phyloP scores from a whole-genome alignment of 2,797 vertebrate genomes.

The Macroramphosus scolopax region DNA sequence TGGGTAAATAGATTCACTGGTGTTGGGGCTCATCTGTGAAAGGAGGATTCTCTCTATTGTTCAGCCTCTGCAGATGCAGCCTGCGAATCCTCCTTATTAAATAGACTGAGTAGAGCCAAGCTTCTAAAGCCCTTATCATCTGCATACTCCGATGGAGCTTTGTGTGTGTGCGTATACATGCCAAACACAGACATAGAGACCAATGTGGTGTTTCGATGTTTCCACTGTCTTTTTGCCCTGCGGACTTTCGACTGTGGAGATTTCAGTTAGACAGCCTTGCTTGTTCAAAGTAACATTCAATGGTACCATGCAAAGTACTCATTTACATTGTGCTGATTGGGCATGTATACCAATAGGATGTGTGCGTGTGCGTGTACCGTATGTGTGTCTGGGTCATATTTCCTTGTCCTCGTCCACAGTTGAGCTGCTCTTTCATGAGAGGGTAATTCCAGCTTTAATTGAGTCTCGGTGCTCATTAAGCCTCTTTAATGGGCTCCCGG shows the following conservation, averaged over 20 bases:
- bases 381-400: conserved; percentile 59
- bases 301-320: conserved; percentile 28
- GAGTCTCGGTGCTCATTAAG: conserved; percentile 78
- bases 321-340: conserved; percentile 50
- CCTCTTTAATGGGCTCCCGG: conserved; percentile 75
- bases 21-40: conserved; percentile 64
- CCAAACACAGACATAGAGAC: conserved; percentile 20
- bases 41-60: conserved; percentile 61
- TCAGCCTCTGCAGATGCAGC: conserved; percentile 53
- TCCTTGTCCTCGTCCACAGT: conserved; percentile 68
- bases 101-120: conserved; percentile 64
- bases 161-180: conserved; percentile 1
- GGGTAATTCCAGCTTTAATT: conserved; percentile 80
- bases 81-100: conserved; percentile 72
- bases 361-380: conserved; percentile 16
- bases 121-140: conserved; percentile 72
- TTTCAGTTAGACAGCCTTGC: conserved; percentile 29
- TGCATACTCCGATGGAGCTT: conserved; percentile 49
- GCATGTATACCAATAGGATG: conserved; percentile 31
- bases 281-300: conserved; percentile 29
- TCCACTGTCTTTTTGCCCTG: conserved; percentile 46
- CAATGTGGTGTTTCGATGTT: conserved; percentile 48
- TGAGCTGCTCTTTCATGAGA: conserved; percentile 77
- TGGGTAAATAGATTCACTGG: conserved; percentile 44
- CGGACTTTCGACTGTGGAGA: conserved; percentile 39